These are phyloP conservation scores for Aleiodes testaceus DNA, from an alignment of 2,888 invertebrate genomes.

Conservation along the genomic window DNA sequence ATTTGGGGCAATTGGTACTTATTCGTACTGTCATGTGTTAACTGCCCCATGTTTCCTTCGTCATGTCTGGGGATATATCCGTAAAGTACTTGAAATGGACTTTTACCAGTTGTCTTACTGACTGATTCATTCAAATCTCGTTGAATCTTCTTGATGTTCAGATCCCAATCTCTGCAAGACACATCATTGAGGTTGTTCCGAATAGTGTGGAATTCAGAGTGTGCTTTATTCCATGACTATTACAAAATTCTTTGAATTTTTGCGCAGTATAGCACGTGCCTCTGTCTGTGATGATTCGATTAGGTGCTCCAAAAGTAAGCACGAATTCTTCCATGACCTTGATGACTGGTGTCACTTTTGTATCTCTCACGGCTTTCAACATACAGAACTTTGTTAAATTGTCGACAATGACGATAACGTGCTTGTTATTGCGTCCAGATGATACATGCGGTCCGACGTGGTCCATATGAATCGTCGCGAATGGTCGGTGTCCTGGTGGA, in stretches of 20 bases:
- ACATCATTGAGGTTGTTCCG: slow-evolving; percentile 49
- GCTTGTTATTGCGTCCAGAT: slow-evolving; percentile 36
- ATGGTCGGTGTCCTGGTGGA: slow-evolving; percentile 30
- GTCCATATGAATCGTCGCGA: slow-evolving; percentile 49
- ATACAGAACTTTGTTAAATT: slow-evolving; percentile 44
- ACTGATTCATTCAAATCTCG: slow-evolving; percentile 51
- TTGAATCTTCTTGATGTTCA: slow-evolving; percentile 46
- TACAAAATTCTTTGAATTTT: slow-evolving; percentile 40
- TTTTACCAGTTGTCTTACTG: not conserved
- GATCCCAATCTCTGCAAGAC: slow-evolving; percentile 51
- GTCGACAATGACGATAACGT: slow-evolving; percentile 39
- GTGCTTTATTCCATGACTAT: slow-evolving; percentile 48
- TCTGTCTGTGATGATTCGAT: slow-evolving; percentile 42
- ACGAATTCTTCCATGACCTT: slow-evolving; percentile 36
- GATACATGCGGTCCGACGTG: slow-evolving; percentile 47
- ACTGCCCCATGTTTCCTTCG: no score
- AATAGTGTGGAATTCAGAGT: slow-evolving; percentile 53
- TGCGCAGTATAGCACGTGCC: slow-evolving; percentile 44
- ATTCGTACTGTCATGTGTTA: no score
- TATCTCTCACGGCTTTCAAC: slow-evolving; percentile 39
- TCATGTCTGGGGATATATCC: slow-evolving; percentile 2
- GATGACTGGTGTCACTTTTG: slow-evolving; percentile 33
- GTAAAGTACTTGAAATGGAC: not conserved
- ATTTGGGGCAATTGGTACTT: no score
- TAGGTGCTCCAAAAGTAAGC: slow-evolving; percentile 35